phyloP scores from a whole-genome alignment of 2,888 invertebrate genomes.

The Gandaritis pyraliata region DNA sequence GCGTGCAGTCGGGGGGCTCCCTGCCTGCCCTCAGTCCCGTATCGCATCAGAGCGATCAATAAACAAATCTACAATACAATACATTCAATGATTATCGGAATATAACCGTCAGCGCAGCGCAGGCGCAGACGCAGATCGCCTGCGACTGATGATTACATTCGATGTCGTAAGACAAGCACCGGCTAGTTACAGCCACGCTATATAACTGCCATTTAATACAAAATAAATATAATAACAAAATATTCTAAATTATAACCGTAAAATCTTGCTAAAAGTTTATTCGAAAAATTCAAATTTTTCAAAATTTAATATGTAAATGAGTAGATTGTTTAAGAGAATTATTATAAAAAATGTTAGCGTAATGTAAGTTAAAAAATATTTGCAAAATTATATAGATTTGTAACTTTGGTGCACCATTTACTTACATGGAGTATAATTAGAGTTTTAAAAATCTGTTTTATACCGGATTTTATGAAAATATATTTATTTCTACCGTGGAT shows the following conservation, averaged over 20 bases:
- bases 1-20: constrained; percentile 83
- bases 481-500: constrained; percentile 67
- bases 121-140: constrained; percentile 3
- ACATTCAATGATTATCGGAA: constrained; percentile 11
- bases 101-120: constrained; percentile 11
- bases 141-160: constrained; percentile 7
- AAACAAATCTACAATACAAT: constrained; percentile 49
- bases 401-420: constrained; percentile 78
- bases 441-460: constrained; percentile 57
- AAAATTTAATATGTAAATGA: constrained; percentile 63
- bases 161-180: constrained; percentile 12
- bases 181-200: constrained; percentile 24
- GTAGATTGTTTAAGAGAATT: constrained; percentile 60
- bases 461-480: constrained; percentile 55
- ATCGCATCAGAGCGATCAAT: constrained; percentile 83
- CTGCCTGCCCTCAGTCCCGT: constrained; percentile 81
- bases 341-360: constrained; percentile 58
- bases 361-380: constrained; percentile 55
- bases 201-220: constrained; percentile 37
- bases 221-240: constrained; percentile 26
- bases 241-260: constrained; percentile 41
- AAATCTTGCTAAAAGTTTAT: constrained; percentile 42
- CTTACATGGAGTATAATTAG: constrained; percentile 64
- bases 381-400: constrained; percentile 70
- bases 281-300: constrained; percentile 37